phyloP scores from a whole-genome alignment of 2,797 vertebrate genomes.

The Siniperca undulata region DNA sequence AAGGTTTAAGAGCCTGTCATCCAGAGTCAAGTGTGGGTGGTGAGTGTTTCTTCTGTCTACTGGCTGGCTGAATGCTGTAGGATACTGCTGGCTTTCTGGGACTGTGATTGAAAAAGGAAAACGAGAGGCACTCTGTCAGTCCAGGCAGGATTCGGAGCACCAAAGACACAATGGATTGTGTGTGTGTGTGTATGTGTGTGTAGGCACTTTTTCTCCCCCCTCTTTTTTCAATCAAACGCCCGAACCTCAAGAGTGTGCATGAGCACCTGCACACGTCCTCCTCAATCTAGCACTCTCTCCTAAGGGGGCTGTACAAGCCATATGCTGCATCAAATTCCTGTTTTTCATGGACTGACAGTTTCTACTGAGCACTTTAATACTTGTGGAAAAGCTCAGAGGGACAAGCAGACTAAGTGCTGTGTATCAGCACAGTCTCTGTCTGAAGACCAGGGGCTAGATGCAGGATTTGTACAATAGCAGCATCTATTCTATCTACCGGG shows the following conservation, averaged over 20 bases:
- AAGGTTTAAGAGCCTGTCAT: slow-evolving; percentile 39
- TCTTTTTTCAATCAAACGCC: slow-evolving; percentile 3
- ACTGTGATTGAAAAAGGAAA: neutral
- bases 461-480: slow-evolving; percentile 39
- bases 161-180: neutral
- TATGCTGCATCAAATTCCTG: slow-evolving; percentile 41
- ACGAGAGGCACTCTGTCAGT: slow-evolving; percentile 5
- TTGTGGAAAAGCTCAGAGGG: slow-evolving; percentile 39
- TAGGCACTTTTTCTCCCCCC: neutral
- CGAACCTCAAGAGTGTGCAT: slow-evolving; percentile 1
- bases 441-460: slow-evolving; percentile 1
- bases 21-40: slow-evolving; percentile 18
- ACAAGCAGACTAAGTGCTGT: slow-evolving; percentile 35
- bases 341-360: slow-evolving; percentile 42
- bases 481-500: slow-evolving; percentile 20
- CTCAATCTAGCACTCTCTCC: slow-evolving; percentile 40
- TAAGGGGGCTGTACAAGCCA: slow-evolving; percentile 38
- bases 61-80: slow-evolving; percentile 17
- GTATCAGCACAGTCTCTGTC: slow-evolving; percentile 31
- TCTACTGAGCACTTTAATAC: slow-evolving; percentile 46
- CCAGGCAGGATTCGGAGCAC: neutral
- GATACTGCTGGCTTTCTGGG: neutral
- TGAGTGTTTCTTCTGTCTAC: slow-evolving; percentile 12
- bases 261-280: slow-evolving; percentile 4
- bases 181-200: slow-evolving; percentile 1